A percentile compares a stretch with the other conserved stretches of the same genome.
Conservation (phyloP, 1,140 invertebrate species). For the Parasteatoda tepidariorum region DNA sequence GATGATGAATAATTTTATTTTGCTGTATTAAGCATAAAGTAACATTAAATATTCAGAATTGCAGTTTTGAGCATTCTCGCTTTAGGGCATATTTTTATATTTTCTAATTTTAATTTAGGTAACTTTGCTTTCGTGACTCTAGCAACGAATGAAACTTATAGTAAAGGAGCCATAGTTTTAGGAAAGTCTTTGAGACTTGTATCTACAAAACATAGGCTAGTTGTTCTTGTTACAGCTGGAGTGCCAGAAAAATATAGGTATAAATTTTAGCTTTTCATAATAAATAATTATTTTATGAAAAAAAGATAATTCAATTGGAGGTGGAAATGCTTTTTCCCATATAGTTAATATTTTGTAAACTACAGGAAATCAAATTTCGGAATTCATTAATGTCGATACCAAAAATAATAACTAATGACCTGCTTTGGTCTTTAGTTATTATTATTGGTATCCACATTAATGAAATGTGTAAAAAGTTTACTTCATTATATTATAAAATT, state of each 20-base stretch:
- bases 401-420: not conserved
- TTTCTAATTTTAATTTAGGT: too few species aligned
- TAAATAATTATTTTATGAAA: not conserved
- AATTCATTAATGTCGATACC: not conserved
- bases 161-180: slow-evolving; percentile 89
- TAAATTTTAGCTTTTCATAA: slow-evolving; percentile 63
- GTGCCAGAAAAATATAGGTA: slow-evolving; percentile 88
- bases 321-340: not conserved
- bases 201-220: slow-evolving; percentile 80
- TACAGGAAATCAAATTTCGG: not conserved
- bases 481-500: too few species aligned
- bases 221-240: slow-evolving; percentile 85
- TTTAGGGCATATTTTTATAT: too few species aligned
- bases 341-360: not conserved
- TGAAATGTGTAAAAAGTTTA: too few species aligned
- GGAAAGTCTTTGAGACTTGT: slow-evolving; percentile 85
- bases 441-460: too few species aligned
- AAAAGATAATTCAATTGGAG: not conserved
- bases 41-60: too few species aligned
- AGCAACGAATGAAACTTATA: slow-evolving; percentile 95
- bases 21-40: too few species aligned
- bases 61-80: too few species aligned
- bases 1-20: too few species aligned
- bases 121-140: slow-evolving; percentile 87
- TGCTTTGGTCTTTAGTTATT: not conserved